Evolutionary conservation across 2,113 vertebrate species (phyloP), one percentile per base, ranked within the genome.

Genomic region (Cephalophus harveyi): DNA sequence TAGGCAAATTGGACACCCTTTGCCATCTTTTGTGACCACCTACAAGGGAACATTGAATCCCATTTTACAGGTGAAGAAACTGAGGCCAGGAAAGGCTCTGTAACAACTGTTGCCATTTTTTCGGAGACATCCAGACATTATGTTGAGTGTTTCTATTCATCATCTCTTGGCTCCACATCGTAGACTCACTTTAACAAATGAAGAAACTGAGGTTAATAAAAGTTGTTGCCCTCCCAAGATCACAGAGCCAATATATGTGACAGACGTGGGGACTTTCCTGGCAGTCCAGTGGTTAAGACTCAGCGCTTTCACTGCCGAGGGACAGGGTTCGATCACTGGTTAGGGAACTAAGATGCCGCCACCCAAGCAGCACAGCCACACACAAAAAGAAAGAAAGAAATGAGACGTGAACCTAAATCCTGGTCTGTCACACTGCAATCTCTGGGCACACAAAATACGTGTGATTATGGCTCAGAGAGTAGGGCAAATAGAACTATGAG

Each of bases 11-110:
- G 1, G 30, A 78, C 7, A 1, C 43, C 76, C 43, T 94, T 94
- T 83, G 27, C 28, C 25, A 62, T 40, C 46, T 84, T 76, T 74
- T 76, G 43, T 74, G 94, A 85, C 12, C 84, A 48, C 52, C 23
- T 62, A 74, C 17, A 64, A 95, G 48, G 43, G 7, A 93, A 30
- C 62, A 60, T 1, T 62, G 23, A 96, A 59, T 55, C 10, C 71
- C 50, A 60, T 78, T 93, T 95, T 52, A 97, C 33, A 93, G 74
- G 59, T 59, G 50, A 96, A 79, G 57, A 84, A 94, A 89, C 40
- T 21, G 40, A 95, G 92, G 67, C 67, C 46, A 60, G 67, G 43
- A 84, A 67, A 76, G 16, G 43, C 40, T 60, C 36, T 14, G 43
- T 60, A 85, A 60, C 89, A 89, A 64, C 7, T 33, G 50, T 43